Evolutionary conservation across 2,888 invertebrate genomes (phyloP), one percentile per base, ranked within the genome.

Genomic region (Arenicola marina): DNA sequence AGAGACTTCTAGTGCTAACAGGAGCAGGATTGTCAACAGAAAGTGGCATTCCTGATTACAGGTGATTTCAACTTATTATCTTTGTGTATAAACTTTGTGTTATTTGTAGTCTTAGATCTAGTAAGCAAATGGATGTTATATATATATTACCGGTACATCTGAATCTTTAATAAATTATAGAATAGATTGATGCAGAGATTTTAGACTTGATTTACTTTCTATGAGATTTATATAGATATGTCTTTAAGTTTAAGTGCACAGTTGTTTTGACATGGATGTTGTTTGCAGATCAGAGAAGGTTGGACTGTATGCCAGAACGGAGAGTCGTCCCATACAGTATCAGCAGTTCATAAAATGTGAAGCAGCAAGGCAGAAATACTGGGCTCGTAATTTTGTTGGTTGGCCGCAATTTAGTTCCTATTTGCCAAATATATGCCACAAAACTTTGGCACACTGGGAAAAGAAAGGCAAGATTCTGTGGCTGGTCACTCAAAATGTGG

Each of bases 21-120:
- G 98, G 98, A 18, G 97, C 97, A 70, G 98, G 97, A 33, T 89
- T 97, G 75, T 97, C 97, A 0, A 98, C 97, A 1, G 97, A 98
- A 87, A 81, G 81, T 74, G 83, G 83, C 15, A 83, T 83, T 44
- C 83, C 83, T 44, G 70, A 56, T 34, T 51, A 51, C n/a, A 29
- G n/a, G n/a, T n/a, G n/a, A 24, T 24, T 11, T 28, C 29, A 11
- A 24, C 29, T 53, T 26, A 28, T 4, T 28, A 53, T 26, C 28
- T 53, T 53, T 11, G 4, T 28, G 29, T 26, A 51, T 32, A 2
- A 31, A 4, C n/a, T 48, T 51, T 21, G 24, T 26, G 4, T 11
- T 45, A 4, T 24, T 11, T 18, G 29, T 24, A n/a, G 53, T 21
- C 59, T 53, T n/a, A n/a, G n/a, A n/a, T n/a, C n/a, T n/a, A n/a